Base-by-base conservation (phyloP, 1,140 invertebrate species). In the Anoplolepis gracilipes region DNA sequence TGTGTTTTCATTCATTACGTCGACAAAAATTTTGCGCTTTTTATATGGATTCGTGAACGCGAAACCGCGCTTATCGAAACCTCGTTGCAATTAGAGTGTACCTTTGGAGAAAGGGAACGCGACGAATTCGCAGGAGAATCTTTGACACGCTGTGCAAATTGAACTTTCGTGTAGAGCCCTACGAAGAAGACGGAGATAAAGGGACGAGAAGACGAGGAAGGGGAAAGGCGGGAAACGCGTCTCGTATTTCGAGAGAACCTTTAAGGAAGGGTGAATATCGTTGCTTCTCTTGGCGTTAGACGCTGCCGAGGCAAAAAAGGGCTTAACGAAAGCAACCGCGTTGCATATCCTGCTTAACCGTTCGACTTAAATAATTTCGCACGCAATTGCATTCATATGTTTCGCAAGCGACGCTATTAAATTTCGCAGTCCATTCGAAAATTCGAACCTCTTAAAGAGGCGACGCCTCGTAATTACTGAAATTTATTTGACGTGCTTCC, bases 91-190 rank as follows among this genome's bases (percentile, higher is more conserved):
- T 87, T 90, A 89, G 87, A 87, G 59, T 65, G 85, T 61, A 73
- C 53, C 79, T 46, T 46, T 39, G 73, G 39, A 72, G 69, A 85
- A 82, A 53, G 79, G 16, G 59, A 53, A 36, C 55, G 65, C 72
- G 4, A 57, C n/a, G 87, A 33, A 49, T 82, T 61, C 81, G 36
- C 46, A 22, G 59, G 69, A 22, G 62, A 89, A 90, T 91, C 91
- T 93, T 93, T 92, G 92, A 93, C 91, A 93, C 91, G 88, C 89
- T 87, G 87, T 87, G 90, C 88, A 92, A 93, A 94, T 93, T 94
- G 91, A 93, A 93, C 89, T 93, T 94, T 94, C 93, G 87, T 94
- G 93, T 94, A 90, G 65, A 82, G 25, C 84, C 87, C 79, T 49
- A 81, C 33, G 49, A 77, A 61, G 79, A 55, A 75, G 70, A 87